Conservation (phyloP, 2,888 invertebrate genomes). For the Kryphioiulus occultus region DNA sequence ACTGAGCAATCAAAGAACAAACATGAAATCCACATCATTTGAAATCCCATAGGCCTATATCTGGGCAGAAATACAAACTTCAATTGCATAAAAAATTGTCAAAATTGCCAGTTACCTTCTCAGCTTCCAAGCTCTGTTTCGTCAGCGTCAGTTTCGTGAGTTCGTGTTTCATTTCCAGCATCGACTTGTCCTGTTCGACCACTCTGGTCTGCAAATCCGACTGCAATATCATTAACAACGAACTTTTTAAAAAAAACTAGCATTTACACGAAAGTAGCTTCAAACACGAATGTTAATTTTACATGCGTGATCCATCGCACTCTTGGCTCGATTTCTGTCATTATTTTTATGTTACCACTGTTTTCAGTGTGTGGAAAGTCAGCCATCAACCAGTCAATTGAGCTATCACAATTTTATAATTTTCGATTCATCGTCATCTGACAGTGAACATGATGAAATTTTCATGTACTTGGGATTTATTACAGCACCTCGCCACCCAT, state of each 20-base stretch:
- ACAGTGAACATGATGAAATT: not conserved
- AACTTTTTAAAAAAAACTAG: not conserved
- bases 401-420: too few relatives aligned
- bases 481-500: not conserved
- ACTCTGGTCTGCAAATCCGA: constrained; percentile 43
- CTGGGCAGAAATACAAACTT: not conserved
- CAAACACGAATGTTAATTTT: not conserved
- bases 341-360: not conserved
- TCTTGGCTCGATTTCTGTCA: not conserved
- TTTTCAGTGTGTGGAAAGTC: not conserved
- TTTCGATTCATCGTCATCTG: not conserved
- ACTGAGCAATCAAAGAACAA: too few relatives aligned
- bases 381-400: not conserved
- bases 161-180: constrained; percentile 51
- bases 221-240: not conserved
- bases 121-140: constrained; percentile 48
- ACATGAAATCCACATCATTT: too few relatives aligned
- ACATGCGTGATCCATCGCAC: constrained; percentile 17
- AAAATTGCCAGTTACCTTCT: constrained; percentile 41
- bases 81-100: too few relatives aligned
- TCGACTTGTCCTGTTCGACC: constrained; percentile 48
- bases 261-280: not conserved
- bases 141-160: constrained; percentile 30
- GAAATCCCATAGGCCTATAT: too few relatives aligned
- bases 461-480: not conserved